These are phyloP conservation scores for Trichonephila inaurata DNA, from an alignment of 1,140 invertebrate species.

Conservation along the genomic window DNA sequence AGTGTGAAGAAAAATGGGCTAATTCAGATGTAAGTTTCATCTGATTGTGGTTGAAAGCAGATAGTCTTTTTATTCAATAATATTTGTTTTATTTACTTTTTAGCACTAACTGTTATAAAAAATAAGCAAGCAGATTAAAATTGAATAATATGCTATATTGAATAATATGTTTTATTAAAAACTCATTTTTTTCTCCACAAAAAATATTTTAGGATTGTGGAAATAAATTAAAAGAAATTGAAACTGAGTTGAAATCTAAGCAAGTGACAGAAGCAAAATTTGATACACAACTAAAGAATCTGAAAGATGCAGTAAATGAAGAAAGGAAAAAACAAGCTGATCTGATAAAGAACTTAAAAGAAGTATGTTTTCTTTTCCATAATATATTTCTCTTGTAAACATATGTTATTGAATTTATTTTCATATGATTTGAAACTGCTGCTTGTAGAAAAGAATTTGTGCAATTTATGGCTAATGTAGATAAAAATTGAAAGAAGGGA, in stretches of 20 bases:
- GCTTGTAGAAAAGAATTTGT: too few relatives aligned
- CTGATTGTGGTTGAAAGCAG: too few relatives aligned
- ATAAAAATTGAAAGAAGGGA: too few relatives aligned
- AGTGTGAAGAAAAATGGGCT: too few relatives aligned
- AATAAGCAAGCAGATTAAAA: background rate
- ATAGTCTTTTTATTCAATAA: too few relatives aligned
- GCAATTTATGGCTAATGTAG: too few relatives aligned
- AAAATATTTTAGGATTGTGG: constrained; percentile 84
- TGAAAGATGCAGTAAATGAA: constrained; percentile 86
- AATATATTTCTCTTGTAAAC: background rate
- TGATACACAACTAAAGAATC: constrained; percentile 86
- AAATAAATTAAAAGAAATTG: constrained; percentile 85
- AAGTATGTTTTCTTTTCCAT: constrained; percentile 80
- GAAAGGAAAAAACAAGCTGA: constrained; percentile 87
- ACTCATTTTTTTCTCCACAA: too few relatives aligned
- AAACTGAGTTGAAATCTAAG: constrained; percentile 85
- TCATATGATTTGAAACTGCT: background rate
- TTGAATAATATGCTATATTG: too few relatives aligned
- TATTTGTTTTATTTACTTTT: background rate
- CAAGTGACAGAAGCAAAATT: constrained; percentile 87
- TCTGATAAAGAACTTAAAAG: constrained; percentile 86
- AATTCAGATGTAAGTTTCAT: too few relatives aligned
- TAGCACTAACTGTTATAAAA: background rate
- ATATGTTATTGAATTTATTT: background rate
- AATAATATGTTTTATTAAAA: too few relatives aligned